Evolutionary conservation across 92 coral and sea anemone species (phyloP), one percentile per base, ranked within the genome.

Genomic region (Palythoa heliodiscus): DNA sequence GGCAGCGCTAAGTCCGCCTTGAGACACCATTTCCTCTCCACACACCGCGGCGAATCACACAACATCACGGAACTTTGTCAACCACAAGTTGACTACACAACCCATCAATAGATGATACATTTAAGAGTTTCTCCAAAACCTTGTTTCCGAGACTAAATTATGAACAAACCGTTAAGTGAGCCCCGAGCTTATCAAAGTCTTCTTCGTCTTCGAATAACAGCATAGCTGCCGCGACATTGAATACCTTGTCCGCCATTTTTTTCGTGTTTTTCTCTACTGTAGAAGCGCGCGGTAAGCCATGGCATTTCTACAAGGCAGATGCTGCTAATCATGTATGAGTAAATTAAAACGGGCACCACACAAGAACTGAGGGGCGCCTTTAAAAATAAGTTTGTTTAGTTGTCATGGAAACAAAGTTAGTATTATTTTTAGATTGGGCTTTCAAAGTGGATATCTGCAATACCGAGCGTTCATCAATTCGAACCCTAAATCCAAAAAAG

Each of bases 141-240:
- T 63, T 17, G 69, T 63, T 43, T 50, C 55, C 20, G 20, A 54
- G 29, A 76, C 22, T 63, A 8, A 63, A 19, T 69, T 15, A 23
- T 23, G 17, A 11, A 61, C 83, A 8, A n/a, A 78, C 83, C 83
- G 25, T 39, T 2, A 78, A 48, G 22, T 63, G 23, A 4, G 7
- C 70, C 37, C 61, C 73, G 14, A 78, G 83, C 11, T 40, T 63
- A 11, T 78, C 73, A 1, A 78, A 61, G 7, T 78, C 58, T 17
- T n/a, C 72, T 3, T 60, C 83, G 2, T 78, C 83, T 39, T 78
- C 83, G 61, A 63, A 78, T 6, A 78, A 37, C 7, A 78, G 54
- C 68, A 78, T 47, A 15, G 83, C 43, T 24, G 83, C 69, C 25
- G 69, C 83, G 9, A 78, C 70, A 39, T 78, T 61, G 19, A 78